These are phyloP conservation scores for Sebastes kiyomatsui DNA, from an alignment of 2,797 vertebrate species.

Conservation along the genomic window DNA sequence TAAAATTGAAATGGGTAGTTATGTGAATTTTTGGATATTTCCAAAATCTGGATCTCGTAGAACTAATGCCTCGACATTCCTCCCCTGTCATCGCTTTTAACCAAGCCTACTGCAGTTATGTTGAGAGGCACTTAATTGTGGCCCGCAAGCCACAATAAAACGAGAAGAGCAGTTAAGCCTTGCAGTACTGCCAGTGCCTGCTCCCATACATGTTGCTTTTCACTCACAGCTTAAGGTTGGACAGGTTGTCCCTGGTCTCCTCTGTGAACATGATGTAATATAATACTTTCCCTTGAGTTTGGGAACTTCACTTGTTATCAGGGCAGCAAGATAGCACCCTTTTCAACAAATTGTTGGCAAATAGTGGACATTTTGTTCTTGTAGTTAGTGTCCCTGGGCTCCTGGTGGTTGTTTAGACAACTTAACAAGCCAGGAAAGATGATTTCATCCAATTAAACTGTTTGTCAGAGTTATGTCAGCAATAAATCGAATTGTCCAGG, in stretches of 20 bases:
- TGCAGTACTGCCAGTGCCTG: neutral
- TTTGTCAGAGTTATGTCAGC: neutral
- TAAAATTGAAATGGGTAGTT: neutral
- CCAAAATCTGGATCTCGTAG: neutral
- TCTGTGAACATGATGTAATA: neutral
- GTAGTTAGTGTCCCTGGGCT: neutral
- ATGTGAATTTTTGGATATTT: neutral
- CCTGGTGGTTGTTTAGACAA: neutral
- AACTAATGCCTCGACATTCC: neutral
- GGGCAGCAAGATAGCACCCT: neutral
- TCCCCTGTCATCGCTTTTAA: neutral
- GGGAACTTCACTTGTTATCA: neutral
- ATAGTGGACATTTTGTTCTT: neutral
- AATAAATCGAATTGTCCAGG: neutral
- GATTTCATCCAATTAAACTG: neutral
- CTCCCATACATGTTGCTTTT: neutral
- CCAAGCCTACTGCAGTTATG: neutral
- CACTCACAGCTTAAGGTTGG: neutral
- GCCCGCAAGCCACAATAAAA: neutral
- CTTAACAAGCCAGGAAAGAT: neutral
- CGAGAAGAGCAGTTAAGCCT: neutral
- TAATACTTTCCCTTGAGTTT: slow-evolving; percentile 1
- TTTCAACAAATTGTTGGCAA: neutral
- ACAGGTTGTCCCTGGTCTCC: neutral
- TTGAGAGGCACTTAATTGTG: neutral